Evolutionary conservation across 2,888 invertebrate genomes (phyloP).

Genomic region (Hyposoter dolosus): DNA sequence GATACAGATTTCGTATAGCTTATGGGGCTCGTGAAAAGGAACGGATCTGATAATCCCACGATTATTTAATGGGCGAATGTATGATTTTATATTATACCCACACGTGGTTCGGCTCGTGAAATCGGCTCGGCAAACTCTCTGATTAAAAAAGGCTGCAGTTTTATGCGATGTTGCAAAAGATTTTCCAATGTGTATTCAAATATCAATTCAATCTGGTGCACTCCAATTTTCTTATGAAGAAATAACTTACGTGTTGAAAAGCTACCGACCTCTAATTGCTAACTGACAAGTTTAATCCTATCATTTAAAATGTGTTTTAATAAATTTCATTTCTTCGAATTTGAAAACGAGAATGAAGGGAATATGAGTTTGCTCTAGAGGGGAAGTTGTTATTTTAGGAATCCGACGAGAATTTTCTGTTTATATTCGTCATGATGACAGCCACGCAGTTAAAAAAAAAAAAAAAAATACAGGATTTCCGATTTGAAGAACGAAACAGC

Average conservation of each 20-base stretch:
- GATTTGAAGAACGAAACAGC: conserved; percentile 1
- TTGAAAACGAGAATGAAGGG: neutral
- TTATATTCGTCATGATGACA: neutral
- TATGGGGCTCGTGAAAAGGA: neutral
- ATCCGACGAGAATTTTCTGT: neutral
- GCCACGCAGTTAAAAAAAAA: neutral
- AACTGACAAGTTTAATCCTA: neutral
- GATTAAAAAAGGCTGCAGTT: neutral
- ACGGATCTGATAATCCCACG: neutral
- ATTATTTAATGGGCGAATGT: neutral
- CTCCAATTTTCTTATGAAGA: neutral
- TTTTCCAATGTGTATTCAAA: neutral
- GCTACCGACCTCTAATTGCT: neutral
- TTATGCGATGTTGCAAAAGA: neutral
- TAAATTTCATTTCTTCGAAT: neutral
- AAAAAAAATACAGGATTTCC: neutral
- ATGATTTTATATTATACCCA: neutral
- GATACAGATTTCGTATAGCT: neutral
- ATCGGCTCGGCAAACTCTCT: neutral
- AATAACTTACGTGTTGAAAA: neutral
- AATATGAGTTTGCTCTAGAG: neutral
- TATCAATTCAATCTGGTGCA: neutral
- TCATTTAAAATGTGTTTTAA: neutral
- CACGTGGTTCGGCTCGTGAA: neutral
- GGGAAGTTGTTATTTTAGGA: too few relatives aligned